Evolutionary conservation across 2,888 invertebrate species (phyloP), one percentile per base, ranked within the genome.

Genomic region (Phengaris alcon): DNA sequence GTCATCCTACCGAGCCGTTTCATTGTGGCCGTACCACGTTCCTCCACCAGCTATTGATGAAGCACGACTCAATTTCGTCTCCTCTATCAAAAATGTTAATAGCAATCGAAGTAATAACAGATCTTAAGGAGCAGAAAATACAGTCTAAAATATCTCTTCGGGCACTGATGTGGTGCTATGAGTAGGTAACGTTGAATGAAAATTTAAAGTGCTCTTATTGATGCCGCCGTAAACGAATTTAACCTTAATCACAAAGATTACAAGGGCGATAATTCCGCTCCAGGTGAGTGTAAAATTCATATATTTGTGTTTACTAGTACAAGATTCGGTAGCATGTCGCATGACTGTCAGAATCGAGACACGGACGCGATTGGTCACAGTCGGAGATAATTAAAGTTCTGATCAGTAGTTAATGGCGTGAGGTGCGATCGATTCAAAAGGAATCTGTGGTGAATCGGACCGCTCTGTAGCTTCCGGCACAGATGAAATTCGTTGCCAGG

Each of bases 321-420:
- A 89, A 86, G 88, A 89, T 90, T 88, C 93, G 87, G 93, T 93
- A 93, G 93, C 93, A 91, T 90, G 92, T 88, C 86, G 93, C 87
- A 93, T 93, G 93, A 93, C 93, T 82, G 92, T 88, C 86, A 91
- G 88, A 92, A 88, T 85, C 85, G 90, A 89, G 92, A 91, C 93
- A 93, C 92, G 93, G 93, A 89, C 90, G 86, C 90, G 88, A 93
- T 93, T 93, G 93, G 93, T 91, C 93, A 93, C 93, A 93, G 92
- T 86, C 90, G 84, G 91, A 93, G 88, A 90, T 93, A 93, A 93
- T 93, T 93, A 93, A 93, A 93, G 92, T 93, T 93, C 90, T 90
- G 91, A 90, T 89, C 90, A 90, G 88, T 89, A 89, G 87, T 88
- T 92, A 91, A 93, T 93, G 90, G 91, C 89, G 90, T 91, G 90